A percentile compares a stretch with the other conserved stretches of the same genome.
These are phyloP conservation scores for Myotis daubentonii DNA, from an alignment of 2,797 vertebrate species.

Conservation along the genomic window DNA sequence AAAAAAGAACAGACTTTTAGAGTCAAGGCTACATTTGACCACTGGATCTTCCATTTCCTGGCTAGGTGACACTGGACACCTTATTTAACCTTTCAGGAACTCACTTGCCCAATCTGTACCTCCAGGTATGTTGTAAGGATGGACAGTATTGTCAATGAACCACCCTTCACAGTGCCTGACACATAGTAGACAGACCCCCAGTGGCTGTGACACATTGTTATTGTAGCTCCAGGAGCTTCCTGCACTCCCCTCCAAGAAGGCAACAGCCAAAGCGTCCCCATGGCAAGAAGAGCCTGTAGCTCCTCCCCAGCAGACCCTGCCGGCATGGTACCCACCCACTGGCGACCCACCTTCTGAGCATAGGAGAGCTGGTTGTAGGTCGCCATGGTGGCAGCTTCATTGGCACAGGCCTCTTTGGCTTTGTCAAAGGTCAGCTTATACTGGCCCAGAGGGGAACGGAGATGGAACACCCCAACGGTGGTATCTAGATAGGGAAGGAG, in stretches of 20 bases:
- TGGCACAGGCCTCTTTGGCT: conserved; percentile 88
- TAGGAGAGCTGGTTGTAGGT: conserved; percentile 93
- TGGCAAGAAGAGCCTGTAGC: not conserved
- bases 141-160: not conserved
- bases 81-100: not conserved
- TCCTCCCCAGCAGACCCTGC: not conserved
- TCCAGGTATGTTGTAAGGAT: not conserved
- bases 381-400: conserved; percentile 87
- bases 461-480: conserved; percentile 92
- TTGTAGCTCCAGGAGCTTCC: not conserved
- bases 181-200: accelerated
- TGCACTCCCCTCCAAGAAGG: not conserved
- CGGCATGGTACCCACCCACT: not conserved
- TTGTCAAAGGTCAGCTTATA: conserved; percentile 91
- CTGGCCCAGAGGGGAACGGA: conserved; percentile 87
- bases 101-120: not conserved
- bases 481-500: conserved; percentile 85
- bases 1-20: no score
- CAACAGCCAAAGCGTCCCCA: not conserved
- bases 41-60: not conserved
- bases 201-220: not conserved
- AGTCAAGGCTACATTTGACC: not conserved
- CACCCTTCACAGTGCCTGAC: not conserved
- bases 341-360: conserved; percentile 91
- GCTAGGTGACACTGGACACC: not conserved